These are phyloP conservation scores for Zosterops pallidus DNA, from an alignment of 2,113 vertebrate species.

Conservation along the genomic window DNA sequence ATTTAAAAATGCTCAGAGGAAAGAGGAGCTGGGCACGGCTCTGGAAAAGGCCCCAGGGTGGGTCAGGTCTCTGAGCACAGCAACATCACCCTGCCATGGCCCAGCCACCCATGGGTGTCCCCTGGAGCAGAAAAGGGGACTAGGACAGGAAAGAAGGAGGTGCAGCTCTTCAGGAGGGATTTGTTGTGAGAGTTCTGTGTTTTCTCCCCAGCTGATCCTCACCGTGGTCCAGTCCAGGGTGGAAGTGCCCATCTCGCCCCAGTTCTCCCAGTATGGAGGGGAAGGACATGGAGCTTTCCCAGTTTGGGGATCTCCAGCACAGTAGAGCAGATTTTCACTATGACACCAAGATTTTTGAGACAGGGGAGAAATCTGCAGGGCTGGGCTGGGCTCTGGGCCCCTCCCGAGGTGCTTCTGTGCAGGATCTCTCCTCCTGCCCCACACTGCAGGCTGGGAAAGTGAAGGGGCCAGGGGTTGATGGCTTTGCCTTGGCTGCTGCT, in stretches of 20 bases:
- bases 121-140: neutral
- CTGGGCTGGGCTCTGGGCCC: neutral
- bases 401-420: fast-evolving
- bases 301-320: neutral
- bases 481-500: neutral
- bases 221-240: fast-evolving
- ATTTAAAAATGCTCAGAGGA: neutral
- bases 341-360: neutral
- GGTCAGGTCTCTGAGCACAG: fast-evolving
- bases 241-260: neutral
- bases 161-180: fast-evolving
- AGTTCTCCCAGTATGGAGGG: neutral
- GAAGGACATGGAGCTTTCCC: fast-evolving
- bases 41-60: neutral
- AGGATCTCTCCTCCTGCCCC: fast-evolving
- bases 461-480: neutral
- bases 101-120: no score
- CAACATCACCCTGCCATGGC: fast-evolving
- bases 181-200: fast-evolving
- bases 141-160: no score
- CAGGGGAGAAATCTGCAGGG: fast-evolving
- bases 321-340: fast-evolving
- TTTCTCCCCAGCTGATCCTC: neutral
- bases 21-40: neutral
- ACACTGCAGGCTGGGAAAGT: neutral